Evolutionary conservation across 2,888 invertebrate species (phyloP).

Genomic region (Ischnus inquisitorius): DNA sequence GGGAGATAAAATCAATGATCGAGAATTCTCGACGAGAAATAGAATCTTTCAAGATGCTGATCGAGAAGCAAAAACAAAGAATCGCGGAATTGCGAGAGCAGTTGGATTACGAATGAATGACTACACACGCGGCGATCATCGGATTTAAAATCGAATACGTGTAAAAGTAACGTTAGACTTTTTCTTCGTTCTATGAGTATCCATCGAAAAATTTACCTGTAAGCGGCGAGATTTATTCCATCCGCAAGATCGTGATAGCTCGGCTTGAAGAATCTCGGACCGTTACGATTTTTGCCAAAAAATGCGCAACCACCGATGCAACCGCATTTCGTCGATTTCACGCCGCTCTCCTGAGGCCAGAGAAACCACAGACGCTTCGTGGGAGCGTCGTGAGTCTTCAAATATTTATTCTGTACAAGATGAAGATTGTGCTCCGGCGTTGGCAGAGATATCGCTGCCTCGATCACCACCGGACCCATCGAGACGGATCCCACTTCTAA

Average conservation of each 20-base stretch:
- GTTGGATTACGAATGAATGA: constrained; percentile 48
- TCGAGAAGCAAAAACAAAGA: constrained; percentile 68
- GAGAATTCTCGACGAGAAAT: constrained; percentile 70
- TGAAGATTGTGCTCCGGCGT: constrained; percentile 92
- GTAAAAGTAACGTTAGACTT: neutral
- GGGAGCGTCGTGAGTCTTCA: constrained; percentile 93
- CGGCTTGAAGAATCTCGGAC: constrained; percentile 95
- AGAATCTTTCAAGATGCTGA: constrained; percentile 66
- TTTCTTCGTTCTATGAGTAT: neutral
- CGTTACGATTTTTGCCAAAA: constrained; percentile 97
- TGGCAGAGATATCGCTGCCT: constrained; percentile 94
- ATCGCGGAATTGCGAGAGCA: constrained; percentile 67
- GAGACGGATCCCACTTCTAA: constrained; percentile 96
- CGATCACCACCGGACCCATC: constrained; percentile 95
- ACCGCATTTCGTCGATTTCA: constrained; percentile 93
- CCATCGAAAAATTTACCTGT: constrained; percentile 86
- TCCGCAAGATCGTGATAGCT: constrained; percentile 92
- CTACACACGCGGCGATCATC: neutral
- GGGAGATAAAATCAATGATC: constrained; percentile 72
- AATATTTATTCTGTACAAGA: constrained; percentile 92
- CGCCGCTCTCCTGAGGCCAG: constrained; percentile 91
- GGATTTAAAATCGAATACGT: neutral
- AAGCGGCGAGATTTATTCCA: constrained; percentile 93
- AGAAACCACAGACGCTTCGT: constrained; percentile 97
- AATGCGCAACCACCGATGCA: constrained; percentile 98